A percentile compares a stretch with the other conserved stretches of the same genome.
phyloP scores from a whole-genome alignment of 2,888 invertebrate genomes.

The Drepanosiphum platanoidis region DNA sequence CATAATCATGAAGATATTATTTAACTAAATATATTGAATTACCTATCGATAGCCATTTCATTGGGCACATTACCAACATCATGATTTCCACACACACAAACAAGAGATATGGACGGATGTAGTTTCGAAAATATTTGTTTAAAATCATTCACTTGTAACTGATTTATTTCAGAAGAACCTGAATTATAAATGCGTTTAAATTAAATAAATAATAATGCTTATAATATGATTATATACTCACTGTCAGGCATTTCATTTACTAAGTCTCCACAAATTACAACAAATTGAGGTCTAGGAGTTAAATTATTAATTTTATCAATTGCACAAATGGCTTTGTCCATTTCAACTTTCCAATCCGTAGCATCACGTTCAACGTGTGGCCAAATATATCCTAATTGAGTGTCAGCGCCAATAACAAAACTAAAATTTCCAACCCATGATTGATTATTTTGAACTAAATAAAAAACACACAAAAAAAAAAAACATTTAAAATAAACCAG shows the following conservation, averaged over 20 bases:
- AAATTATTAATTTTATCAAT: constrained; percentile 68
- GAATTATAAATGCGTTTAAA: neutral
- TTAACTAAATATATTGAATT: neutral
- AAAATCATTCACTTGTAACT: constrained; percentile 68
- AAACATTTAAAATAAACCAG: too few relatives aligned
- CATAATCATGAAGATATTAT: neutral
- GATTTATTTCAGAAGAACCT: constrained; percentile 64
- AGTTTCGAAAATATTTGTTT: constrained; percentile 67
- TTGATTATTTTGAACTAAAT: constrained; percentile 62
- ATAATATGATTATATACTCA: neutral
- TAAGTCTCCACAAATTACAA: constrained; percentile 70
- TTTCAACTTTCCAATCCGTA: constrained; percentile 68
- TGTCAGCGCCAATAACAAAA: constrained; percentile 70
- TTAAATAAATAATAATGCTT: neutral
- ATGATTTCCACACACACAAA: constrained; percentile 71
- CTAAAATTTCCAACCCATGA: constrained; percentile 68
- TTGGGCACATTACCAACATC: constrained; percentile 70
- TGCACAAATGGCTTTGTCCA: constrained; percentile 66
- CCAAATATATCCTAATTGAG: constrained; percentile 69
- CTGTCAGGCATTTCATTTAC: constrained; percentile 68
- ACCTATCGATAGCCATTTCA: constrained; percentile 66
- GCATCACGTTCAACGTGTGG: constrained; percentile 64
- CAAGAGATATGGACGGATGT: constrained; percentile 68
- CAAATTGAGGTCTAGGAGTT: constrained; percentile 68
- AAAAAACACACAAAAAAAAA: neutral